phyloP scores from a whole-genome alignment of 2,113 vertebrate species.

The Laterallus jamaicensis region DNA sequence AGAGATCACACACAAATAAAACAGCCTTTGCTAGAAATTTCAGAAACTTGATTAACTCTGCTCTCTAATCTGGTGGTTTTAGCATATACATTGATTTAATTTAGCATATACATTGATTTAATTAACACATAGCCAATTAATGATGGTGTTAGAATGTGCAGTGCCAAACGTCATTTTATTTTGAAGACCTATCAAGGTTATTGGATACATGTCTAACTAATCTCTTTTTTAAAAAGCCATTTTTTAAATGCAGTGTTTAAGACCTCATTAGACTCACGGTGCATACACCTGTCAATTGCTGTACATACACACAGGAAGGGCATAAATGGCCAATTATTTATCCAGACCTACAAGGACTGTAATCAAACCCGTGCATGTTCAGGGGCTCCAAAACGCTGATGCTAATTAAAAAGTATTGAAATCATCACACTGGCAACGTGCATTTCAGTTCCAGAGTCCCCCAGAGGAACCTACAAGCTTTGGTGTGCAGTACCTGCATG shows the following conservation, averaged over 20 bases:
- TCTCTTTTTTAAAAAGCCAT: no score
- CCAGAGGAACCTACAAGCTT: not conserved
- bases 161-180: not conserved
- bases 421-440: not conserved
- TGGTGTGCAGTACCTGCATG: not conserved
- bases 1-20: not conserved
- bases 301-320: not conserved
- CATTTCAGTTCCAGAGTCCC: not conserved
- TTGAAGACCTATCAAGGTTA: not conserved
- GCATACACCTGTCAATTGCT: no score
- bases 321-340: not conserved
- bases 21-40: not conserved
- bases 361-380: not conserved
- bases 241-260: not conserved
- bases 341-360: not conserved
- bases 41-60: not conserved
- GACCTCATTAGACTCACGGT: not conserved
- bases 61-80: not conserved
- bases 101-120: not conserved
- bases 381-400: not conserved
- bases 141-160: not conserved
- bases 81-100: not conserved
- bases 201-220: not conserved
- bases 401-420: not conserved
- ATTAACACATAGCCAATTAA: not conserved